phyloP scores from a whole-genome alignment of 2,113 vertebrate genomes.

The Poecile atricapillus region DNA sequence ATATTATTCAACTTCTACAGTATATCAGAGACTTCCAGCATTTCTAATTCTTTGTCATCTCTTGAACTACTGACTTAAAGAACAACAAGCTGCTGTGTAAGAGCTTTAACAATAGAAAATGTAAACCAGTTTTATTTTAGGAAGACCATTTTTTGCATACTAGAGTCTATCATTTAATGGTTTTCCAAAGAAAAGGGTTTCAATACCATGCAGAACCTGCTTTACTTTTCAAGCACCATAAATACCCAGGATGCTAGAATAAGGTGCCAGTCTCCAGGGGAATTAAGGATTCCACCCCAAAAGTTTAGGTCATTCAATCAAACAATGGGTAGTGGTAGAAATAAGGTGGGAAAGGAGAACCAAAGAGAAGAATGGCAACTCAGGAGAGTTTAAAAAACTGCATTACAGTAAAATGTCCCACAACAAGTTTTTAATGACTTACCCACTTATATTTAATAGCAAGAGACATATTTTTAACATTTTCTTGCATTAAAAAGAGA shows the following conservation, averaged over 20 bases:
- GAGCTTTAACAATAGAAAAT: not conserved
- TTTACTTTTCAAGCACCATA: not conserved
- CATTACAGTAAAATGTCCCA: not conserved
- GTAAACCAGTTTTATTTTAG: not conserved
- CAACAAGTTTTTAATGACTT: not conserved
- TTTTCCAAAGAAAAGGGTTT: not conserved
- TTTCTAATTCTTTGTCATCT: not conserved
- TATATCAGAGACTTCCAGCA: not conserved
- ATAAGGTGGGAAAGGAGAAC: not conserved
- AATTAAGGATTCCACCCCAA: not conserved
- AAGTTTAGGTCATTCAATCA: not conserved
- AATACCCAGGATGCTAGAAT: not conserved
- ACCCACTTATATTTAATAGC: not conserved
- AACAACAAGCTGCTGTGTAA: not conserved
- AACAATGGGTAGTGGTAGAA: not conserved
- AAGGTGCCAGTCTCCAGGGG: not conserved
- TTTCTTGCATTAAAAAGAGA: not conserved
- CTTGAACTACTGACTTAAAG: not conserved
- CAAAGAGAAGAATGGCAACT: not conserved
- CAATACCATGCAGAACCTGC: accelerated
- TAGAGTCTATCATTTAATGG: not conserved
- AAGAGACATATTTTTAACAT: not conserved
- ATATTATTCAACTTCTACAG: not conserved
- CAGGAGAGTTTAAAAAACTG: not conserved
- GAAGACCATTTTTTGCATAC: not conserved